A percentile compares a stretch with the other conserved stretches of the same genome.
Conservation (phyloP, 2,113 vertebrate genomes). For the Theristicus caerulescens region DNA sequence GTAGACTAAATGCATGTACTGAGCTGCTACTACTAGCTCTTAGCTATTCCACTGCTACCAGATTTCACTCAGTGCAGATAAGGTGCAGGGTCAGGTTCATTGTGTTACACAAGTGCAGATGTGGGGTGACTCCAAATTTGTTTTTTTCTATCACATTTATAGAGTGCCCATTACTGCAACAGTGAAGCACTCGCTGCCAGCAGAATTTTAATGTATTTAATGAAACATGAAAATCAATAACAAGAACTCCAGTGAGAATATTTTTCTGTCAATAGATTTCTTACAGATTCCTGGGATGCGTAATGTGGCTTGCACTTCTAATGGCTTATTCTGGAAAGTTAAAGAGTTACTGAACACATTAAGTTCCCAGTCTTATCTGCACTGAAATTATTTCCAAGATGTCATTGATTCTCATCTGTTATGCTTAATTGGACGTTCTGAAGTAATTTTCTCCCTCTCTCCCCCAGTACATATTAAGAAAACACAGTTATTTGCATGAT, state of each 20-base stretch:
- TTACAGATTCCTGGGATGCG: neutral
- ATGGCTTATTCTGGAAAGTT: neutral
- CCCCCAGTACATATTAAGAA: neutral
- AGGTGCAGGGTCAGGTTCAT: neutral
- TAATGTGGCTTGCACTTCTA: neutral
- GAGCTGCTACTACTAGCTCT: neutral
- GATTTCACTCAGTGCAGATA: neutral
- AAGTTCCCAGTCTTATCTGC: neutral
- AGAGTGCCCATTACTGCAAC: neutral
- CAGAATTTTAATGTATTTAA: conserved; percentile 3
- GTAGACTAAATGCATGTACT: neutral
- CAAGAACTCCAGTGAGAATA: neutral
- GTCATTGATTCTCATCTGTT: conserved; percentile 21
- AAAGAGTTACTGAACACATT: neutral
- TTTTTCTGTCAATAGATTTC: neutral
- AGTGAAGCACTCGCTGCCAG: neutral
- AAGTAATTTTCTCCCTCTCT: conserved; percentile 3
- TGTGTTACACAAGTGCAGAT: neutral
- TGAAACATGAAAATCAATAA: conserved; percentile 16
- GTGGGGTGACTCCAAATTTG: neutral
- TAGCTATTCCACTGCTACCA: neutral
- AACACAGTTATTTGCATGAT: conserved; percentile 35
- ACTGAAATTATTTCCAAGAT: conserved; percentile 24
- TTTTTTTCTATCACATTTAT: neutral
- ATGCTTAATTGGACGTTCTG: conserved; percentile 28